Percentiles rank a stretch among this genome's conserved stretches.
Evolutionary conservation across 2,797 vertebrate species (phyloP).

Genomic region (Sebastes diaconus): DNA sequence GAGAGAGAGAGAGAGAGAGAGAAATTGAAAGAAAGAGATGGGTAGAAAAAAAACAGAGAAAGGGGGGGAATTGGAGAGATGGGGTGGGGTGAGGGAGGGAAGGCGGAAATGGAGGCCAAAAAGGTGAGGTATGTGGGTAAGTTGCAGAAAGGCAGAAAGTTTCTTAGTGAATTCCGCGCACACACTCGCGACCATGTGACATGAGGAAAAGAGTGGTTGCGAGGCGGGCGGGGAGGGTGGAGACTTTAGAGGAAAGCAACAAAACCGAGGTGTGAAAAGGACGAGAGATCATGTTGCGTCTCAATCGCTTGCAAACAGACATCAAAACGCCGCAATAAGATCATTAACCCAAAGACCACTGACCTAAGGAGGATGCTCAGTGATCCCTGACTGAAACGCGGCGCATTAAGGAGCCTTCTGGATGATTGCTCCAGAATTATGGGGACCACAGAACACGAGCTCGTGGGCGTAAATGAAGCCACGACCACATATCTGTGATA

Average conservation of each 20-base stretch:
- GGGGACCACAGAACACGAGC: constrained; percentile 49
- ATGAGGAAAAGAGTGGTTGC: neutral
- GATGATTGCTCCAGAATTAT: constrained; percentile 64
- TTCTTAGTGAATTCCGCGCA: constrained; percentile 9
- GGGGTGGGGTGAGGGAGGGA: constrained; percentile 32
- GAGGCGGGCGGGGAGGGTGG: neutral
- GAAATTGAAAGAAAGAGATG: constrained; percentile 54
- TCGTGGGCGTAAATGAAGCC: constrained; percentile 61
- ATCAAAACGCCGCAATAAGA: constrained; percentile 59
- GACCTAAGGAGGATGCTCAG: constrained; percentile 64
- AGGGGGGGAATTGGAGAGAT: constrained; percentile 41
- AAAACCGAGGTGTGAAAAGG: constrained; percentile 10
- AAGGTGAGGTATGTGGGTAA: constrained; percentile 64
- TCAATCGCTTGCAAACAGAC: constrained; percentile 35
- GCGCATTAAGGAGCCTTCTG: constrained; percentile 63
- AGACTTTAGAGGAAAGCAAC: neutral
- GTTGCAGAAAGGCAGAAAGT: constrained; percentile 60
- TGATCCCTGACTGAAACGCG: constrained; percentile 51
- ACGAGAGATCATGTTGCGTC: constrained; percentile 8
- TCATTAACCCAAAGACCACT: constrained; percentile 64
- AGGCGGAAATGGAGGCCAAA: constrained; percentile 63
- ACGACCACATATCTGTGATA: constrained; percentile 37
- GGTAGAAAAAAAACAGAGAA: constrained; percentile 22
- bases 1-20: constrained; percentile 17
- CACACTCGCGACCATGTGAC: neutral